Percentiles rank a stretch among this genome's conserved stretches.
Evolutionary conservation across 1,140 invertebrate genomes (phyloP).

Genomic region (Streblospio benedicti): DNA sequence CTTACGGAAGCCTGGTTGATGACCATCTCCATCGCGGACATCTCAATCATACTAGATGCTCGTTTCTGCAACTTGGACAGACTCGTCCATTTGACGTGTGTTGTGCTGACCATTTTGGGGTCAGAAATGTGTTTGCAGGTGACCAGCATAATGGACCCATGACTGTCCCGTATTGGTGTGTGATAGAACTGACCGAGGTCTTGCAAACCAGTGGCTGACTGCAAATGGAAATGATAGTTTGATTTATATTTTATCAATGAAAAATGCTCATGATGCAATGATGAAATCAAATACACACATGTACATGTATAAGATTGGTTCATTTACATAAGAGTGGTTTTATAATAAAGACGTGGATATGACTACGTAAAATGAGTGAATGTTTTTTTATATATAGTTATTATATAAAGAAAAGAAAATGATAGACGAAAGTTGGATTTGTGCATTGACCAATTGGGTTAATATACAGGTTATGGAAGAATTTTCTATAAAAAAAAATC

Average conservation of each 20-base stretch:
- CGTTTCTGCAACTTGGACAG: slow-evolving; percentile 60
- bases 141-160: slow-evolving; percentile 82
- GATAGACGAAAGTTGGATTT: too few relatives aligned
- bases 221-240: too few relatives aligned
- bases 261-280: too few relatives aligned
- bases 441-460: too few relatives aligned
- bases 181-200: slow-evolving; percentile 88
- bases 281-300: too few relatives aligned
- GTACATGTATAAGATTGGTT: too few relatives aligned
- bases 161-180: slow-evolving; percentile 73
- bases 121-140: slow-evolving; percentile 75
- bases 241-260: too few relatives aligned
- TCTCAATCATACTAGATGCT: slow-evolving; percentile 24
- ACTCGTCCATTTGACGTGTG: slow-evolving; percentile 83
- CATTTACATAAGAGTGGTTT: too few relatives aligned
- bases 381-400: too few relatives aligned
- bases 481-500: not conserved
- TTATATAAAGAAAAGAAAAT: too few relatives aligned
- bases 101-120: slow-evolving; percentile 56
- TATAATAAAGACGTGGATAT: too few relatives aligned
- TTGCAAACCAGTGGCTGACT: slow-evolving; percentile 74
- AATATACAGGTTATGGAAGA: not conserved
- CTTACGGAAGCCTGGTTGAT: slow-evolving; percentile 67
- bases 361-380: too few relatives aligned
- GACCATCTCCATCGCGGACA: slow-evolving; percentile 53